Evolutionary conservation across 1,140 invertebrate species (phyloP), one percentile per base, ranked within the genome.

Genomic region (Drosophila elegans): DNA sequence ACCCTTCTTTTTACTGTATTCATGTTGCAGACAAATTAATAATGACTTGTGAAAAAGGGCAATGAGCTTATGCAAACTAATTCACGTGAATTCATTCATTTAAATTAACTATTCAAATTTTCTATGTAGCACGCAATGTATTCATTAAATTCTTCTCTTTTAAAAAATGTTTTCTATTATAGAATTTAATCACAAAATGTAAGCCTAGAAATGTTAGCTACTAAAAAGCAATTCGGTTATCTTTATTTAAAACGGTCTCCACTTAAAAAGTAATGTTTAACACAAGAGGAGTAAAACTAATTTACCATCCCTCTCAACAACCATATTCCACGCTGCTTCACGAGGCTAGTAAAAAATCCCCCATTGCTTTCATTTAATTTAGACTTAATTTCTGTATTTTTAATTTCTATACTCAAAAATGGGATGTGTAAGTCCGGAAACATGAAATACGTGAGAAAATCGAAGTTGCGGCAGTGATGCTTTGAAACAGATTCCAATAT

Each of bases 371-470:
- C 13, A n/a, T 12, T 41, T 39, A 7, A 41, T 34, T 48, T 63
- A 2, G 36, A 60, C 54, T 54, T 51, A 13, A 55, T 54, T 39
- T 39, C 29, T 42, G 41, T 57, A 48, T 51, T 53, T 71, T 16
- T 27, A 38, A 32, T 56, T 67, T 32, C 10, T 21, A 4, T 68
- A 52, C 56, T 49, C 72, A 73, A 63, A 71, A 76, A 64, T 73
- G 74, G 48, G 59, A 46, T 53, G 51, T 55, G 74, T 78, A 66
- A 78, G 69, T 82, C 74, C 79, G 74, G 75, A 90, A 91, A 91
- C 90, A 91, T 80, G 90, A 77, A 91, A 85, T 80, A 91, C 90
- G 90, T 91, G 90, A 91, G 90, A 91, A 90, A 78, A 66, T 72
- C 52, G 67, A 84, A 60, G 59, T 59, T 77, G 74, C 42, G 27